Evolutionary conservation across 2,888 invertebrate species (phyloP), one percentile per base, ranked within the genome.

Genomic region (Drosophila kokeensis): DNA sequence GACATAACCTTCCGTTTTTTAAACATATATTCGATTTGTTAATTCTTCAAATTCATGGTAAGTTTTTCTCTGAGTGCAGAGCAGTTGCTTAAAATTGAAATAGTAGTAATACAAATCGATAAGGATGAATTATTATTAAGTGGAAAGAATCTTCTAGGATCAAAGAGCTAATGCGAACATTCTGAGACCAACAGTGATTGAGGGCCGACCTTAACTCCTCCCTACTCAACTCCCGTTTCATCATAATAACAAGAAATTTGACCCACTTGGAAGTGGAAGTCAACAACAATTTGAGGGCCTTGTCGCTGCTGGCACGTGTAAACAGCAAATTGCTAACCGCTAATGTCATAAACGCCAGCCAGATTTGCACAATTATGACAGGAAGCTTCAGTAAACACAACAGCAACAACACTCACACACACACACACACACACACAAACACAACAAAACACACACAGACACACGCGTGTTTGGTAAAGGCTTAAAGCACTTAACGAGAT

Each of bases 401-500:
- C 7, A 36, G 36, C 36, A 10, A 13, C 4, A n/a, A 21, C 21
- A 10, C 34, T 34, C 29, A n/a, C 52, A 52, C 24, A 45, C 38
- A 38, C 48, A 49, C 8, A 40, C 21, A 50, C 38, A 27, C 15
- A 40, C 48, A 57, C 21, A 50, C 38, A 27, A 11, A 40, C 48
- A 57, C n/a, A n/a, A 1, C 30, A 32, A 32, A 32, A 10, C 2
- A 48, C 2, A 11, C 4, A n/a, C 21, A 4, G 29, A 32, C 24
- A 52, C 27, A 36, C n/a, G 34, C 29, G 30, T 49, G 54, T 30
- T 50, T 40, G 24, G 24, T 27, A 76, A 86, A 89, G 83, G 85
- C 81, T 90, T 89, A 73, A 78, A 89, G 90, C 87, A 90, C 90
- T 87, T 85, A 89, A 78, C 78, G 60, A 82, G 87, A 87, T 87